phyloP scores from a whole-genome alignment of 2,113 vertebrate genomes.

The Xiphorhynchus elegans region DNA sequence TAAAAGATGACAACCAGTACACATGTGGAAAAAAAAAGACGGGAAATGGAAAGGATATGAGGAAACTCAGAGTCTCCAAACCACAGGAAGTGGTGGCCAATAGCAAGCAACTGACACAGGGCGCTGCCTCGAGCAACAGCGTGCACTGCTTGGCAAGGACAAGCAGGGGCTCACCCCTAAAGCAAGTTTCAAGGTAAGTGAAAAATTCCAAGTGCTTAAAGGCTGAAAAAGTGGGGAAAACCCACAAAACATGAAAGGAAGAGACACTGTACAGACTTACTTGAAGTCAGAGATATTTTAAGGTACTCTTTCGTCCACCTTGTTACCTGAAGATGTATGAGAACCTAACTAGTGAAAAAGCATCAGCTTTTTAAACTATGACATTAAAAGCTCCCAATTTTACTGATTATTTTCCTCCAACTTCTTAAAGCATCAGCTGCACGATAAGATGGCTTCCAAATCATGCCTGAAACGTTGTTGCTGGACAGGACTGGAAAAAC shows the following conservation, averaged over 20 bases:
- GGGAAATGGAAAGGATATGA: neutral
- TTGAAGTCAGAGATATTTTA: neutral
- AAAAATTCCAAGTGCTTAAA: neutral
- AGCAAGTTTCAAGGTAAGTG: neutral
- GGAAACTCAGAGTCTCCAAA: neutral
- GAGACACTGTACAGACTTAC: neutral
- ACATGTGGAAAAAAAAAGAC: neutral
- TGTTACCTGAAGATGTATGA: neutral
- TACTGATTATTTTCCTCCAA: neutral
- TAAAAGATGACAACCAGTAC: neutral
- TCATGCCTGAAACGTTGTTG: neutral
- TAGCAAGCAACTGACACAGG: neutral
- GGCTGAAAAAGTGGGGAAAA: neutral
- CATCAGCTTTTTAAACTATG: neutral
- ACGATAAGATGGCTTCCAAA: neutral
- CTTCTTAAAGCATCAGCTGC: neutral
- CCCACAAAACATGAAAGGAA: neutral
- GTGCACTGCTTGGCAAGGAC: neutral
- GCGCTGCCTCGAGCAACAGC: accelerated
- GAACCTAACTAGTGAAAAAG: neutral
- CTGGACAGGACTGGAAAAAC: neutral
- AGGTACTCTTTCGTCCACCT: neutral
- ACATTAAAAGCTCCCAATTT: neutral
- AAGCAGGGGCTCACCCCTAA: neutral
- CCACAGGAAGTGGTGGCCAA: neutral